Conservation (phyloP, 2,113 vertebrate genomes). For the Ceratotherium simum region DNA sequence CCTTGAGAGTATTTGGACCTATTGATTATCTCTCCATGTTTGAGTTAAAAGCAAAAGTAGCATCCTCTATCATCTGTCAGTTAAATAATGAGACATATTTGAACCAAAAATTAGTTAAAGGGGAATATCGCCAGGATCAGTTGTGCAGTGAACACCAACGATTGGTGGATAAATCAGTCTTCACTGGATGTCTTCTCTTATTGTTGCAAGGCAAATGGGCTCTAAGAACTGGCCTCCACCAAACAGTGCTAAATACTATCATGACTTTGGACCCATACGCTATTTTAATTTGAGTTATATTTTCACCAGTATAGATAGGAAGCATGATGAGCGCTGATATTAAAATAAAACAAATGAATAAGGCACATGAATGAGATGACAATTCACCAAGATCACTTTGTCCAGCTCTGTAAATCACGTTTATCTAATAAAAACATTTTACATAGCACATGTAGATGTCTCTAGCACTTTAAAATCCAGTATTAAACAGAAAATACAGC, state of each 20-base stretch:
- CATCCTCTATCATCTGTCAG: neutral
- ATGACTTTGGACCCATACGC: neutral
- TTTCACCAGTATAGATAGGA: neutral
- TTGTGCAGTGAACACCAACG: neutral
- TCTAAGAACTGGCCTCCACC: neutral
- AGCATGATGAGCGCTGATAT: neutral
- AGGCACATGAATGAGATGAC: neutral
- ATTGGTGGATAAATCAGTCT: neutral
- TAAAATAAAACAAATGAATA: neutral
- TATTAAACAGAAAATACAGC: neutral
- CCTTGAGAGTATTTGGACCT: neutral
- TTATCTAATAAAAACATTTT: neutral
- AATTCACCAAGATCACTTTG: neutral
- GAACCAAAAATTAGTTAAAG: neutral
- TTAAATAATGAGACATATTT: neutral
- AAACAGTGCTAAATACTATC: neutral
- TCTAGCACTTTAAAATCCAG: neutral
- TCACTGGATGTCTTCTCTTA: neutral
- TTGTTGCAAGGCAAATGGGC: neutral
- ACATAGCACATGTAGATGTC: neutral
- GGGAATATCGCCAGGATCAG: neutral
- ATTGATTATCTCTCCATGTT: neutral
- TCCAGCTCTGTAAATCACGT: neutral
- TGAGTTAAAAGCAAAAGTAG: neutral
- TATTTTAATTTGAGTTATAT: neutral